Evolutionary conservation across 2,113 vertebrate species (phyloP).

Genomic region (Mobula birostris): DNA sequence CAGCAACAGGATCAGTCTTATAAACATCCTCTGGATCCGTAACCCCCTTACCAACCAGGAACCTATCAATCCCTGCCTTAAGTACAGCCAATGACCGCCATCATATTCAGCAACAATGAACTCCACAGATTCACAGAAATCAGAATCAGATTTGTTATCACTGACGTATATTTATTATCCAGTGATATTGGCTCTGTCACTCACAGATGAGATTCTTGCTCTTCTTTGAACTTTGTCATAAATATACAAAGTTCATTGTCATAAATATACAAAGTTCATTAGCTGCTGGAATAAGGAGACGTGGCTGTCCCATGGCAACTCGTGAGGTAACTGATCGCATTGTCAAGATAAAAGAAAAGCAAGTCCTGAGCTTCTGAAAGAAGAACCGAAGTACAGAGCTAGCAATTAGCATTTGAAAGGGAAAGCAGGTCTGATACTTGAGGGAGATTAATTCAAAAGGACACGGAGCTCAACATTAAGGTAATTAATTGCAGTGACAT

Average conservation of each 20-base stretch:
- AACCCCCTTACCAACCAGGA: too few relatives aligned
- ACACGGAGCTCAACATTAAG: background rate
- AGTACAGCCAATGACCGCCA: too few relatives aligned
- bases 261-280: too few relatives aligned
- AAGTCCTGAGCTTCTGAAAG: background rate
- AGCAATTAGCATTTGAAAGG: constrained; percentile 15
- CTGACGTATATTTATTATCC: too few relatives aligned
- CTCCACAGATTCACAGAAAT: too few relatives aligned
- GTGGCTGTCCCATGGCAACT: background rate
- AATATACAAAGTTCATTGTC: too few relatives aligned
- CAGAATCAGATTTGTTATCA: too few relatives aligned
- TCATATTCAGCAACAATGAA: too few relatives aligned
- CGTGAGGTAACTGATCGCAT: constrained; percentile 2
- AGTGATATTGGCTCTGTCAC: background rate
- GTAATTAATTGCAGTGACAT: background rate
- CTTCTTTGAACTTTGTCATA: background rate
- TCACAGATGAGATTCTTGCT: background rate
- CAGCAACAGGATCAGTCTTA: too few relatives aligned
- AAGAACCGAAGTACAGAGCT: background rate
- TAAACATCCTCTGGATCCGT: too few relatives aligned
- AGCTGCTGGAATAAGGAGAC: background rate
- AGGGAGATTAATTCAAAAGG: constrained; percentile 17
- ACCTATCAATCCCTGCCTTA: too few relatives aligned
- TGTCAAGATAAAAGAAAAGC: constrained; percentile 2
- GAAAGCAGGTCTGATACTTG: background rate